phyloP scores from a whole-genome alignment of 2,888 invertebrate species.

The Cheilosia impressa region DNA sequence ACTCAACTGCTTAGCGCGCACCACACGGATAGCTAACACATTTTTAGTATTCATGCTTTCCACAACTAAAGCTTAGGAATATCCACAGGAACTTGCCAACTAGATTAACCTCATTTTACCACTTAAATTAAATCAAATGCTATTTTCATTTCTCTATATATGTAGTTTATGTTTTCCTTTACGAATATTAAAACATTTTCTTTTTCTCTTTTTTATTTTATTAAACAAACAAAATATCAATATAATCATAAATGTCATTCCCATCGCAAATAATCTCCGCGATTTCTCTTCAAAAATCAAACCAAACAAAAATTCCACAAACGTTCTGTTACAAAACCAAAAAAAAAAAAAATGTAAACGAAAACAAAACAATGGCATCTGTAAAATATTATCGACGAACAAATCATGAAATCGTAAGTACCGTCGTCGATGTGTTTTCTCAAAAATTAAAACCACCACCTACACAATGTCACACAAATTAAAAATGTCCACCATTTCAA shows the following conservation, averaged over 20 bases:
- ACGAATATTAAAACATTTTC: conserved; percentile 63
- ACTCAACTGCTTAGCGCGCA: background rate
- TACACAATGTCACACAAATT: conserved; percentile 64
- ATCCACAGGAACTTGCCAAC: conserved; percentile 9
- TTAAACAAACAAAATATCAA: conserved; percentile 36
- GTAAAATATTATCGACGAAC: conserved; percentile 31
- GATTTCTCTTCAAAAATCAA: conserved; percentile 53
- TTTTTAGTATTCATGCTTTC: conserved; percentile 1
- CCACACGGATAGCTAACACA: background rate
- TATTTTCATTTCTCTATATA: conserved; percentile 32
- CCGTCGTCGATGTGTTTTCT: conserved; percentile 58
- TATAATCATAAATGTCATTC: conserved; percentile 52
- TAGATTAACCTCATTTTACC: background rate
- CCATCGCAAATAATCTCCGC: conserved; percentile 55
- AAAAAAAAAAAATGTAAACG: background rate
- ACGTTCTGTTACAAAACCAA: conserved; percentile 24
- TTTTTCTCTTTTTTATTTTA: conserved; percentile 68
- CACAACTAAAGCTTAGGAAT: conserved; percentile 1
- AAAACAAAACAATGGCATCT: conserved; percentile 46
- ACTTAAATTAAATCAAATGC: conserved; percentile 18
- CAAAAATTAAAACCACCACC: conserved; percentile 33
- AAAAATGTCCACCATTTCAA: conserved; percentile 30
- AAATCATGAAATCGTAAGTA: conserved; percentile 71
- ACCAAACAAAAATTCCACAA: conserved; percentile 32
- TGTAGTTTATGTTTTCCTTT: conserved; percentile 18